Evolutionary conservation across 2,113 vertebrate species (phyloP), one percentile per base, ranked within the genome.

Genomic region (Rhinichthys klamathensis): DNA sequence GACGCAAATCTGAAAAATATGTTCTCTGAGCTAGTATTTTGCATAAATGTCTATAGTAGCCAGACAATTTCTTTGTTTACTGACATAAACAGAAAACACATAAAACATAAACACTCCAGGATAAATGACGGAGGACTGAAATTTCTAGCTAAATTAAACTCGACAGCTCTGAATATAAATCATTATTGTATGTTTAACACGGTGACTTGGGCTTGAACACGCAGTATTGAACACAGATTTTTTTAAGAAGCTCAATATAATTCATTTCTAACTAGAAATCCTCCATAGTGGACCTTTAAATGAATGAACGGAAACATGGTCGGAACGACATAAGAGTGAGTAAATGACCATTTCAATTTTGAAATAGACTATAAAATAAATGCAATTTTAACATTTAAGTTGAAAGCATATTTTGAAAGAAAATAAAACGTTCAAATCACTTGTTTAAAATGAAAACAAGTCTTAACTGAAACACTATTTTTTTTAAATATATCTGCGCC

Each of bases 371-470:
- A 51, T 54, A 1, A 18, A 67, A 67, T 6, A 70, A 76, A 76
- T 49, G 23, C n/a, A 23, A 16, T 76, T 30, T 69, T 69, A 35
- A 56, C 77, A 44, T 58, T 61, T 69, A n/a, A 18, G 18, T 2
- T 27, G 23, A 70, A 16, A 35, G n/a, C 6, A 35, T 56, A 54
- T 82, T 82, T 54, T 70, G 63, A 82, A 69, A 56, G 63, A 82
- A 82, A 82, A 70, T 38, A 69, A 69, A 49, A 63, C 10, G 21
- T 61, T 88, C 80, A 80, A 73, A 86, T 70, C 13, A 80, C 73
- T 65, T 27, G 75, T 90, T 92, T 87, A 86, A 87, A 83, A 88
- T 82, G 75, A 88, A 92, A 87, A 86, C 85, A 89, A 23, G 73
- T 72, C 84, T 58, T 46, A 41, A 75, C 38, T 83, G 54, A 46